Percentiles rank a stretch among this genome's conserved stretches.
Conservation (phyloP, 2,888 invertebrate species). For the Drosophila algonquin region DNA sequence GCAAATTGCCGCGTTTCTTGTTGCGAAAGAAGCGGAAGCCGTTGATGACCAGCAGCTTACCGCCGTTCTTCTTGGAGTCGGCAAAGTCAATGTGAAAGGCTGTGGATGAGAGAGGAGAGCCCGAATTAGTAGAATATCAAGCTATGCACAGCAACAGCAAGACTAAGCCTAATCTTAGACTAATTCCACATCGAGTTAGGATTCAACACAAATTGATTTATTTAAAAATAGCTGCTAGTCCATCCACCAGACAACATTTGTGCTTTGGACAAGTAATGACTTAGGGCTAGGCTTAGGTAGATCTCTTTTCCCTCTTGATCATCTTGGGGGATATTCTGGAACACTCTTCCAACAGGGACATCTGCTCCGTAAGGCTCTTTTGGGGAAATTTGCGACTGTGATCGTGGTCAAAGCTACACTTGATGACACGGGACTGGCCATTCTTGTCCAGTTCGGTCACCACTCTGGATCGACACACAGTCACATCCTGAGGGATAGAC, state of each 20-base stretch:
- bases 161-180: constrained; percentile 4
- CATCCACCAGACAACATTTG: constrained; percentile 4
- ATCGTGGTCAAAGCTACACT: constrained; percentile 80
- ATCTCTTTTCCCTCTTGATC: constrained; percentile 37
- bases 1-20: constrained; percentile 83
- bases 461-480: constrained; percentile 81
- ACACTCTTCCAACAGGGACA: constrained; percentile 39
- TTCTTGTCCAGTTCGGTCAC: constrained; percentile 78
- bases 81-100: constrained; percentile 83
- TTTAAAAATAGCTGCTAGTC: constrained; percentile 35
- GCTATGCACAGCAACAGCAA: not conserved
- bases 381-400: constrained; percentile 73
- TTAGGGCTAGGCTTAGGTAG: constrained; percentile 27
- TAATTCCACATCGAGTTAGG: constrained; percentile 8
- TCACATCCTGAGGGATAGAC: constrained; percentile 75
- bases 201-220: constrained; percentile 42
- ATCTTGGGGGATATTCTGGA: constrained; percentile 8
- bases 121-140: constrained; percentile 15
- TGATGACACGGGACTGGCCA: constrained; percentile 79
- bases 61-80: constrained; percentile 84
- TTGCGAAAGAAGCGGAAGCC: constrained; percentile 84
- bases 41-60: constrained; percentile 83
- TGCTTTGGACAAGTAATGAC: constrained; percentile 18
- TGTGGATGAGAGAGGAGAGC: constrained; percentile 51
- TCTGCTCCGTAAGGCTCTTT: constrained; percentile 42